A percentile compares a stretch with the other conserved stretches of the same genome.
Conservation (phyloP, 2,797 vertebrate species). For the Novumbra hubbsi region DNA sequence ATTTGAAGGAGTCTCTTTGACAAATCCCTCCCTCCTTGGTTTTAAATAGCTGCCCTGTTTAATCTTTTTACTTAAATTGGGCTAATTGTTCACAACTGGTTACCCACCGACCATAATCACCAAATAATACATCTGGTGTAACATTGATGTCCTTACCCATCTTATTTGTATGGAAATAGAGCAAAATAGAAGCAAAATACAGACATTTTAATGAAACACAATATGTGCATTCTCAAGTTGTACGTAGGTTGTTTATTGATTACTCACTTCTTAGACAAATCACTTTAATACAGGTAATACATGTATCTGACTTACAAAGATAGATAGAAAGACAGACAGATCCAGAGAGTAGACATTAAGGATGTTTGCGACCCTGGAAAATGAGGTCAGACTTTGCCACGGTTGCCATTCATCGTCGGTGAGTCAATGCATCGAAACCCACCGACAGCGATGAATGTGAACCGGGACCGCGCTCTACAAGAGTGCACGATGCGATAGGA, state of each 20-base stretch:
- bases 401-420: constrained; percentile 95
- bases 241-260: constrained; percentile 35
- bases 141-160: neutral
- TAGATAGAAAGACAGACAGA: neutral
- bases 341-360: neutral
- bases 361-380: neutral
- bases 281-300: neutral
- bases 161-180: neutral
- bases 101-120: neutral
- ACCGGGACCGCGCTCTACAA: constrained; percentile 73
- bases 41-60: neutral
- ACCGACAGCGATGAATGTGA: constrained; percentile 99
- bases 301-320: neutral
- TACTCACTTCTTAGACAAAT: constrained; percentile 4
- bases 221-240: neutral
- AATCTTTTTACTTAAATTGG: neutral
- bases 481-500: neutral
- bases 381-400: constrained; percentile 57
- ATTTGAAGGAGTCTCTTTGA: too few species aligned
- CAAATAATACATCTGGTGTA: neutral
- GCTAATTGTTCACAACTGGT: neutral
- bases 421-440: constrained; percentile 88
- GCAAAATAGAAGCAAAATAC: neutral
- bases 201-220: neutral
- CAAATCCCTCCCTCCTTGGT: neutral